phyloP scores from a whole-genome alignment of 2,888 invertebrate species.

The Conops quadrifasciatus region DNA sequence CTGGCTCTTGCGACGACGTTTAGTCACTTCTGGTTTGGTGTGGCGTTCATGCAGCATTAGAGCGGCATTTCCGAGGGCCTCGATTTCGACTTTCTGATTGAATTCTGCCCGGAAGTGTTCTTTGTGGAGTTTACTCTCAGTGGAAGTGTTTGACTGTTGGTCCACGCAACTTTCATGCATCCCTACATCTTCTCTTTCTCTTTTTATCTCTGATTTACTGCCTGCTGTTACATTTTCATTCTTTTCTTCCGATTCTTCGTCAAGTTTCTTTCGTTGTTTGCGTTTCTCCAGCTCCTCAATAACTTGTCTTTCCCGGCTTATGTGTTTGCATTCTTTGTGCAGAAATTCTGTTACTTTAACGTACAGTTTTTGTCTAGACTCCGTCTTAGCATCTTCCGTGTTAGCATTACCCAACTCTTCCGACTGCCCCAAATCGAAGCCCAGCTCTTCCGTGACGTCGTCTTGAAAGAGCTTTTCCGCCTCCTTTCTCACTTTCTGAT shows the following conservation, averaged over 20 bases:
- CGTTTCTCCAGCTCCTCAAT: not conserved
- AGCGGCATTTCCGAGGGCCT: slow-evolving; percentile 37
- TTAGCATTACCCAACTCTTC: not conserved
- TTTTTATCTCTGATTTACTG: not conserved
- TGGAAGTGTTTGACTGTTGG: not conserved
- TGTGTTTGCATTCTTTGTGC: slow-evolving; percentile 21
- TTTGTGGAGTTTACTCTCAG: not conserved
- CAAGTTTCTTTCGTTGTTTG: not conserved
- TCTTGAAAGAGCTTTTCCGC: slow-evolving; percentile 52
- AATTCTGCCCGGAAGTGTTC: not conserved
- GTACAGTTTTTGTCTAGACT: not conserved
- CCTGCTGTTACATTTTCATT: not conserved
- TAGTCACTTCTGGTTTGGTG: slow-evolving; percentile 40
- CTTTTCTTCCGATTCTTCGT: not conserved
- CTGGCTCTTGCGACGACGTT: slow-evolving; percentile 31
- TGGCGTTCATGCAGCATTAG: slow-evolving; percentile 43
- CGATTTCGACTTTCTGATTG: not conserved
- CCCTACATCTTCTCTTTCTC: too few relatives aligned
- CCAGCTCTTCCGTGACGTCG: slow-evolving; percentile 49
- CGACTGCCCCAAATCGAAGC: slow-evolving; percentile 53
- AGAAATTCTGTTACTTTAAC: not conserved
- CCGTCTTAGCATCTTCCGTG: not conserved
- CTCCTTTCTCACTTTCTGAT: slow-evolving; percentile 59
- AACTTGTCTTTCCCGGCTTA: slow-evolving; percentile 15
- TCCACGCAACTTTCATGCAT: slow-evolving; percentile 38